A percentile compares a stretch with the other conserved stretches of the same genome.
phyloP scores from a whole-genome alignment of 2,797 vertebrate genomes.

The Sebastes variabilis region DNA sequence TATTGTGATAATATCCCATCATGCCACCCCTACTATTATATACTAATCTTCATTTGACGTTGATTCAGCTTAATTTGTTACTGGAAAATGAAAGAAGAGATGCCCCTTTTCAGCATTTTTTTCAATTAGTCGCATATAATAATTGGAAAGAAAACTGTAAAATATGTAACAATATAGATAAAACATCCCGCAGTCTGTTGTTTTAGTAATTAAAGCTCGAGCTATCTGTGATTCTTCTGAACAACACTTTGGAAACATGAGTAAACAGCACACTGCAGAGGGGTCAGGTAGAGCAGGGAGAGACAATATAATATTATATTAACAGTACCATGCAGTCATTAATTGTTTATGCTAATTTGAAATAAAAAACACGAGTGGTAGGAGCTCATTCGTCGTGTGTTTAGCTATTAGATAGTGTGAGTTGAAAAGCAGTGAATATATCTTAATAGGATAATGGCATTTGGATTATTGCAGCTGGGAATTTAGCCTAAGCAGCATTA shows the following conservation, averaged over 20 bases:
- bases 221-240: slow-evolving; percentile 8
- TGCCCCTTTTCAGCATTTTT: neutral
- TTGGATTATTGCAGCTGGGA: slow-evolving; percentile 78
- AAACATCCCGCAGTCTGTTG: neutral
- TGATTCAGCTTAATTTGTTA: neutral
- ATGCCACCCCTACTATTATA: neutral
- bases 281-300: slow-evolving; percentile 26
- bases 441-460: slow-evolving; percentile 78
- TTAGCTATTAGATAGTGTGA: slow-evolving; percentile 56
- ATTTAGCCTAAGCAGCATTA: slow-evolving; percentile 81
- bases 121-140: neutral
- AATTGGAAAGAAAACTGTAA: neutral
- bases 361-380: slow-evolving; percentile 36
- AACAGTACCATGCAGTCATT: slow-evolving; percentile 38
- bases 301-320: slow-evolving; percentile 17
- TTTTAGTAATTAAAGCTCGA: slow-evolving; percentile 17
- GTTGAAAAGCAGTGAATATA: slow-evolving; percentile 69
- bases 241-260: neutral
- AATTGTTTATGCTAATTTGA: slow-evolving; percentile 75
- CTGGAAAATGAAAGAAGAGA: neutral
- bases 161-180: neutral
- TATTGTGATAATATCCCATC: neutral
- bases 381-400: slow-evolving; percentile 50
- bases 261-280: slow-evolving; percentile 7
- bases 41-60: neutral